Evolutionary conservation across 2,888 invertebrate genomes (phyloP).

Genomic region (Leptinotarsa haldemani): DNA sequence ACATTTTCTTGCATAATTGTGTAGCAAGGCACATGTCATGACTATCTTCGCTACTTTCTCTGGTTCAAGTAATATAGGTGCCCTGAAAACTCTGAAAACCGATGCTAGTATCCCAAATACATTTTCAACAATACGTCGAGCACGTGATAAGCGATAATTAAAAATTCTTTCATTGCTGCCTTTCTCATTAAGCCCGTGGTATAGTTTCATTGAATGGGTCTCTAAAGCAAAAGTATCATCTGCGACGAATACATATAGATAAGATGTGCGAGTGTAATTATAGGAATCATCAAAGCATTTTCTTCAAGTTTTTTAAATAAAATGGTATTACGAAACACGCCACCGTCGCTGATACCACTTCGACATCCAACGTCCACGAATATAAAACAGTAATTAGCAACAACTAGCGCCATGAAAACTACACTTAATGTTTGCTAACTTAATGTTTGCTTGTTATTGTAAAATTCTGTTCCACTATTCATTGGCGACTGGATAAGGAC

Average conservation of each 20-base stretch:
- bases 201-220: slow-evolving; percentile 47
- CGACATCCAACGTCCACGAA: slow-evolving; percentile 5
- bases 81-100: slow-evolving; percentile 38
- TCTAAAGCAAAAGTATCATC: slow-evolving; percentile 40
- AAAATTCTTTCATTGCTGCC: slow-evolving; percentile 46
- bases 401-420: slow-evolving; percentile 19
- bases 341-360: background rate
- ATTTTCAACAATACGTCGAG: slow-evolving; percentile 38
- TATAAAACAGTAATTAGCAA: slow-evolving; percentile 16
- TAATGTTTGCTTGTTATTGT: slow-evolving; percentile 17
- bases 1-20: slow-evolving; percentile 37
- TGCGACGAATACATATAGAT: slow-evolving; percentile 33
- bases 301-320: background rate
- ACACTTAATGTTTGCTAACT: slow-evolving; percentile 19
- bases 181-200: slow-evolving; percentile 37
- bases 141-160: slow-evolving; percentile 43
- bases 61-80: slow-evolving; percentile 37
- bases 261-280: background rate
- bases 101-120: slow-evolving; percentile 38
- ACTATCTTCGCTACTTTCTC: slow-evolving; percentile 31
- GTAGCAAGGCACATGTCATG: slow-evolving; percentile 29
- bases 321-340: background rate
- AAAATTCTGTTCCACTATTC: slow-evolving; percentile 23
- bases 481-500: slow-evolving; percentile 21
- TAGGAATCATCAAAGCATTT: slow-evolving; percentile 1